Percentiles rank a stretch among this genome's conserved stretches.
These are phyloP conservation scores for Acanthopagrus latus DNA, from an alignment of 2,797 vertebrate species.

Conservation along the genomic window DNA sequence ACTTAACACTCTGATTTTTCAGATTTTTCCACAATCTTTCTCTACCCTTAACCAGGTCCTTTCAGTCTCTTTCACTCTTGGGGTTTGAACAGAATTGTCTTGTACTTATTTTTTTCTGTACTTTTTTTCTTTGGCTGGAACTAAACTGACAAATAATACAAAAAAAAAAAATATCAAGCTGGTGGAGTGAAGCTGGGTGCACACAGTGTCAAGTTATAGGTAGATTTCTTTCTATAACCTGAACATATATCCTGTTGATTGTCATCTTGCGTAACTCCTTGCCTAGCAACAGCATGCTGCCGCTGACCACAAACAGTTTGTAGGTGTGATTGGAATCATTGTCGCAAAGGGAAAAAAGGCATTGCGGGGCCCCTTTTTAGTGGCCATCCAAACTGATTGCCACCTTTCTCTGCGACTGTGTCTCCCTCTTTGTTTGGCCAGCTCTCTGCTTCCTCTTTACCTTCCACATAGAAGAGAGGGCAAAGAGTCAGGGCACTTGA, in stretches of 20 bases:
- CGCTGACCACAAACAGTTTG: neutral
- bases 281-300: conserved; percentile 8
- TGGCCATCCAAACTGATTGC: neutral
- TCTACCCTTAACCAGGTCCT: too few relatives aligned
- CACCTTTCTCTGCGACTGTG: neutral
- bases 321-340: conserved; percentile 4
- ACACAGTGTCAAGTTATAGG: conserved; percentile 4
- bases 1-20: neutral
- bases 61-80: too few relatives aligned
- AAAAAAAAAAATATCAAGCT: neutral
- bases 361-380: too few relatives aligned
- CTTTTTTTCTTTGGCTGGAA: neutral
- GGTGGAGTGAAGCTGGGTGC: neutral
- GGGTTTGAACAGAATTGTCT: neutral
- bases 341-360: neutral
- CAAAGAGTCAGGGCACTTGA: conserved; percentile 9
- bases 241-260: conserved; percentile 1
- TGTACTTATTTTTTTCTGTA: neutral
- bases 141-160: neutral
- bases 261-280: neutral
- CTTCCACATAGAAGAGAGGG: conserved; percentile 1
- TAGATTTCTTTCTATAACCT: conserved; percentile 1
- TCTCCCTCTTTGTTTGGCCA: neutral
- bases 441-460: neutral
- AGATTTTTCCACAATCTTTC: too few relatives aligned